phyloP scores from a whole-genome alignment of 2,113 vertebrate genomes.

The Entomyzon cyanotis region DNA sequence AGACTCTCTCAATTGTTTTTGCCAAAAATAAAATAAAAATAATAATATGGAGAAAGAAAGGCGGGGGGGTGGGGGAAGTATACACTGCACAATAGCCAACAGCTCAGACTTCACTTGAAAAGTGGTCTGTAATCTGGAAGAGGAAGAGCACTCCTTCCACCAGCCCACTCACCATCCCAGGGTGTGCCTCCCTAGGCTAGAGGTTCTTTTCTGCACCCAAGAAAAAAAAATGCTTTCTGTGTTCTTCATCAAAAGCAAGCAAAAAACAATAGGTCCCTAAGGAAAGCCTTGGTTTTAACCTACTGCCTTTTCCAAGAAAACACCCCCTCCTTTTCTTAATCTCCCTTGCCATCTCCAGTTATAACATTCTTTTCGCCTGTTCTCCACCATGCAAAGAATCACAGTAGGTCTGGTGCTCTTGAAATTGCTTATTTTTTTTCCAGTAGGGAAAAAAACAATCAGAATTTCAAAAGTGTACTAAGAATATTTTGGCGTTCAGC shows the following conservation, averaged over 20 bases:
- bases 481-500: not conserved
- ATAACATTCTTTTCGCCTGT: not conserved
- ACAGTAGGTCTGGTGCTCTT: not conserved
- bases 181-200: not conserved
- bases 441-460: not conserved
- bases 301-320: constrained; percentile 37
- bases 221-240: constrained; percentile 5
- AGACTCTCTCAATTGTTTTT: not conserved
- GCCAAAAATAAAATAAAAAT: constrained; percentile 17
- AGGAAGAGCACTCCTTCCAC: constrained; percentile 26
- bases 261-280: constrained; percentile 26
- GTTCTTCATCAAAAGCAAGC: not conserved
- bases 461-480: not conserved
- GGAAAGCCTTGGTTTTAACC: constrained; percentile 1
- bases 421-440: not conserved
- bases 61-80: not conserved
- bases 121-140: constrained; percentile 22
- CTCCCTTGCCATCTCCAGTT: not conserved
- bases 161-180: not conserved
- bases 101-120: not conserved
- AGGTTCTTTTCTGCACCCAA: constrained; percentile 28
- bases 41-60: not conserved
- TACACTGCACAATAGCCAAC: not conserved
- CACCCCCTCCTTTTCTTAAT: not conserved
- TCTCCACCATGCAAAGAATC: not conserved